Evolutionary conservation across 2,797 vertebrate species (phyloP).

Genomic region (Sebastes oblongus): DNA sequence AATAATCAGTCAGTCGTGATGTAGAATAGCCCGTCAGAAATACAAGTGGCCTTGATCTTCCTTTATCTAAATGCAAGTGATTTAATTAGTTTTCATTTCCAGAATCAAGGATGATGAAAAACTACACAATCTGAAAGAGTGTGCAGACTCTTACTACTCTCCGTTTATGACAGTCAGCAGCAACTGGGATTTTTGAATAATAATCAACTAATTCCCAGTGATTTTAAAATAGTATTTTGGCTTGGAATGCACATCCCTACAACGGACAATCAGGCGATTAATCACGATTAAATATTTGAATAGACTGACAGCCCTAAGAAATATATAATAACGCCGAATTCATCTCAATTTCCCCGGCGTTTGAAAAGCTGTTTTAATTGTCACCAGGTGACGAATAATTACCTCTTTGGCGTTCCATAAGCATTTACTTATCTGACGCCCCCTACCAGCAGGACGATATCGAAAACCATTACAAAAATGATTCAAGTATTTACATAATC

Average conservation of each 20-base stretch:
- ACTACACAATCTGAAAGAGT: not conserved
- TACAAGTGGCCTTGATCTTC: not conserved
- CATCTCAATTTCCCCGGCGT: too few species aligned
- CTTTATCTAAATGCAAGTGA: not conserved
- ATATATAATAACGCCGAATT: too few species aligned
- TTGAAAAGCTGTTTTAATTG: too few species aligned
- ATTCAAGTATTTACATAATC: not conserved
- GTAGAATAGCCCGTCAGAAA: not conserved
- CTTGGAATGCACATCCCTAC: too few species aligned
- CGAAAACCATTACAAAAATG: not conserved
- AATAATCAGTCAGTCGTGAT: not conserved
- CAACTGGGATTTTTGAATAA: accelerated
- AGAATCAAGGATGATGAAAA: conserved; percentile 2
- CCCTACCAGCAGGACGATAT: not conserved
- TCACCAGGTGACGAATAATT: not conserved
- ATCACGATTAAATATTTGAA: too few species aligned
- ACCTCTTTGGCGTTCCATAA: not conserved
- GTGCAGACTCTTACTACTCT: not conserved
- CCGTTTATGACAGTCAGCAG: not conserved
- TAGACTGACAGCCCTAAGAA: too few species aligned
- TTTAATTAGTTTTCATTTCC: not conserved
- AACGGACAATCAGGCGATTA: too few species aligned
- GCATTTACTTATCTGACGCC: not conserved
- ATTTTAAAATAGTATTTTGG: not conserved
- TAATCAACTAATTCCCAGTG: not conserved